These are phyloP conservation scores for Lipophrys pholis DNA, from an alignment of 2,113 vertebrate genomes.

Conservation along the genomic window DNA sequence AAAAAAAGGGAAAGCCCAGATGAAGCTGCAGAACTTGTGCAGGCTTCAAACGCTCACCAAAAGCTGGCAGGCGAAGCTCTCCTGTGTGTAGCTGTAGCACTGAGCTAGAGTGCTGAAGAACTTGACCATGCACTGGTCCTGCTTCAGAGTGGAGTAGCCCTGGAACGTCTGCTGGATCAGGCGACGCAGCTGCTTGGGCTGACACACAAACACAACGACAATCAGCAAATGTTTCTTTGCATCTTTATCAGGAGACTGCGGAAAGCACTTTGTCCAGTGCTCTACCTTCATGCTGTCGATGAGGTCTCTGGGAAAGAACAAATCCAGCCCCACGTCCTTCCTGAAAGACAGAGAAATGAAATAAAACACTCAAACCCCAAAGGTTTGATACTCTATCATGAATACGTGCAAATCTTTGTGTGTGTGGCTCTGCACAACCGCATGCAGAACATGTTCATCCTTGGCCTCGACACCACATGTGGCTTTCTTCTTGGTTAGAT, in stretches of 20 bases:
- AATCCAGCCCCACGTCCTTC: slow-evolving; percentile 92
- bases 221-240: not conserved
- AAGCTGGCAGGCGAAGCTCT: slow-evolving; percentile 72
- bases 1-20: not conserved
- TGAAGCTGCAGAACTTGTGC: not conserved
- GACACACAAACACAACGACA: not conserved
- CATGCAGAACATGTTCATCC: no score
- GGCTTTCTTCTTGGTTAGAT: not conserved
- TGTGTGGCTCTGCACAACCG: no score
- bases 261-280: not conserved
- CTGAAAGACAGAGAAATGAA: slow-evolving; percentile 66
- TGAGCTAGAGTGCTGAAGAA: slow-evolving; percentile 75
- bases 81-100: slow-evolving; percentile 72
- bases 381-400: no score
- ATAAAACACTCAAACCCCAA: not conserved
- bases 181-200: slow-evolving; percentile 75
- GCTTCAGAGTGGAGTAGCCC: slow-evolving; percentile 72
- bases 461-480: not conserved
- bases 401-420: no score
- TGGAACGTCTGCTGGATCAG: slow-evolving; percentile 78
- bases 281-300: slow-evolving; percentile 91
- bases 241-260: not conserved
- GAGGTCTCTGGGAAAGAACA: slow-evolving; percentile 93
- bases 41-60: slow-evolving; percentile 46
- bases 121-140: slow-evolving; percentile 71